Conservation (phyloP, 1,140 invertebrate species). For the Drosophila tropicalis region DNA sequence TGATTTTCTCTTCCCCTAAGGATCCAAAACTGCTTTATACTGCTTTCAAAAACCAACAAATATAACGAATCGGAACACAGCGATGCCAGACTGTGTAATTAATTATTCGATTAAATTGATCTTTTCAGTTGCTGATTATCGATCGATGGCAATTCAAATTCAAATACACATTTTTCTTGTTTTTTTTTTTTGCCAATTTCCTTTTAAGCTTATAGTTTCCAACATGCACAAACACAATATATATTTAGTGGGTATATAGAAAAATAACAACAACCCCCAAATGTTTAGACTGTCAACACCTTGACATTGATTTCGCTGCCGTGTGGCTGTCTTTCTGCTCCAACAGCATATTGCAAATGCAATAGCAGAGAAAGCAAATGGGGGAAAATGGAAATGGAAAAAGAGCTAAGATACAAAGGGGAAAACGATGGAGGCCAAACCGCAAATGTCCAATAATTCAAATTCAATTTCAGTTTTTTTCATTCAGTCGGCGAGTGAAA, state of each 20-base stretch:
- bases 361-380: constrained; percentile 1
- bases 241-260: background rate
- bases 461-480: constrained; percentile 44
- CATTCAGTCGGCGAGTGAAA: constrained; percentile 16
- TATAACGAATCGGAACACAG: background rate
- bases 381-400: constrained; percentile 3
- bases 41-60: background rate
- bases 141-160: constrained; percentile 2
- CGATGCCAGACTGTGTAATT: background rate
- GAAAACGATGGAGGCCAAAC: constrained; percentile 11
- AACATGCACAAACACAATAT: constrained; percentile 1
- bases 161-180: background rate
- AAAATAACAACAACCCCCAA: constrained; percentile 22
- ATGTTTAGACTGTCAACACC: constrained; percentile 16
- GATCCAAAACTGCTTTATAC: no score
- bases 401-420: background rate
- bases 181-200: background rate
- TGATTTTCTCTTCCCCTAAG: background rate
- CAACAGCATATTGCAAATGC: constrained; percentile 7
- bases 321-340: constrained; percentile 35
- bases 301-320: constrained; percentile 52
- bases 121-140: background rate
- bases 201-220: background rate
- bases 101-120: background rate
- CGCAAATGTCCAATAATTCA: constrained; percentile 51